phyloP scores from a whole-genome alignment of 2,888 invertebrate species.

The Eilema sororculum region DNA sequence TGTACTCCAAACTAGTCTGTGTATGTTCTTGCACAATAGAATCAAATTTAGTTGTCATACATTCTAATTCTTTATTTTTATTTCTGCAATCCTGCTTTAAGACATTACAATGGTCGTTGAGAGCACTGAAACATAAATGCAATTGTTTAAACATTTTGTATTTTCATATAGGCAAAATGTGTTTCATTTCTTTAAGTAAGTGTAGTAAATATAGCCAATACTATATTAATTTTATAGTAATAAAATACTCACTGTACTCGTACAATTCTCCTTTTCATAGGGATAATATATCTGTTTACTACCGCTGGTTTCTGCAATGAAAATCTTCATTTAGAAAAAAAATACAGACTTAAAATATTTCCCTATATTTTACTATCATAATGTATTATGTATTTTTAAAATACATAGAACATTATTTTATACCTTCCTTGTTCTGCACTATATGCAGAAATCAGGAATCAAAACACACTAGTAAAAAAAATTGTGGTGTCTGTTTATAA shows the following conservation, averaged over 20 bases:
- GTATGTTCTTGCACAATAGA: conserved; percentile 66
- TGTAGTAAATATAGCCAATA: background rate
- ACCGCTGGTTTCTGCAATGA: conserved; percentile 53
- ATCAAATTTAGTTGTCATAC: conserved; percentile 49
- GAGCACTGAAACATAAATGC: conserved; percentile 56
- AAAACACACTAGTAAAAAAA: too few relatives aligned
- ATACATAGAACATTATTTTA: too few relatives aligned
- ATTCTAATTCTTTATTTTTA: conserved; percentile 55
- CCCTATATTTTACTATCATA: background rate
- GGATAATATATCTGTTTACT: conserved; percentile 45
- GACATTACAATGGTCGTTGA: conserved; percentile 60
- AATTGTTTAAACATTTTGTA: background rate
- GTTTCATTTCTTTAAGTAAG: too few relatives aligned
- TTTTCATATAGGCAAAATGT: too few relatives aligned
- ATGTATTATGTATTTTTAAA: too few relatives aligned
- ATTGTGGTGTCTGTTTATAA: too few relatives aligned
- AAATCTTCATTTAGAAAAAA: background rate
- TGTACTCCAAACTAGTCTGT: conserved; percentile 66
- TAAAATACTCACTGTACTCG: conserved; percentile 67
- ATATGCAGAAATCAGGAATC: too few relatives aligned
- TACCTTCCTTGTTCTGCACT: too few relatives aligned
- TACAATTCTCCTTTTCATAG: conserved; percentile 66
- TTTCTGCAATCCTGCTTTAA: conserved; percentile 16
- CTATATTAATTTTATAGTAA: too few relatives aligned
- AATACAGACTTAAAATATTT: too few relatives aligned